phyloP scores from a whole-genome alignment of 2,113 vertebrate species.

The Daphoenositta chrysoptera region DNA sequence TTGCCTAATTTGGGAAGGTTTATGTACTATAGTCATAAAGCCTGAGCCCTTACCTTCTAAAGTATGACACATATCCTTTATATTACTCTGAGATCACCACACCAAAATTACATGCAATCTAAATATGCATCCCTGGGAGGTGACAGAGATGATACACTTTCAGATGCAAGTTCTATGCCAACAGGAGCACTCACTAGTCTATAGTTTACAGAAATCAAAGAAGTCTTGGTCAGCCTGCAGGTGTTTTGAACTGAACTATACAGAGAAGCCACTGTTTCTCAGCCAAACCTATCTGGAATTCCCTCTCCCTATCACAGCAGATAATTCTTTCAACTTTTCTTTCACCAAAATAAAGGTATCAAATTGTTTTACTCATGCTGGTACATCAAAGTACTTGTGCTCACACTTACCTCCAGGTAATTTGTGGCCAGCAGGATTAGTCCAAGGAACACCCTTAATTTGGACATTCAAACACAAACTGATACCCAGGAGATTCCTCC shows the following conservation, averaged over 20 bases:
- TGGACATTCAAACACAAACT: background rate
- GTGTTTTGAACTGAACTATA: background rate
- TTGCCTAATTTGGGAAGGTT: background rate
- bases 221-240: background rate
- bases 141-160: background rate
- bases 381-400: background rate
- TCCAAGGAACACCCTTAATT: rapidly evolving
- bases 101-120: background rate
- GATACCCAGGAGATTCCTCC: background rate
- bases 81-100: background rate
- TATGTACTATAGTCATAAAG: background rate
- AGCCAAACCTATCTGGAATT: background rate
- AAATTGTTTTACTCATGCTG: background rate
- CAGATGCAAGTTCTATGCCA: background rate
- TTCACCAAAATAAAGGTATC: background rate
- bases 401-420: background rate
- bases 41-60: background rate
- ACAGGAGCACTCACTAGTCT: background rate
- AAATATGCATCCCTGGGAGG: background rate
- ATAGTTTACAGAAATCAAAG: background rate
- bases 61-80: background rate
- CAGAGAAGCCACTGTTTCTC: background rate
- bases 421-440: background rate
- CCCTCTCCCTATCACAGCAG: background rate
- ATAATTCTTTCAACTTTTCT: background rate